phyloP scores from a whole-genome alignment of 30 jellyfish, hydroid and myxozoan species.

The Clytia hemisphaerica region DNA sequence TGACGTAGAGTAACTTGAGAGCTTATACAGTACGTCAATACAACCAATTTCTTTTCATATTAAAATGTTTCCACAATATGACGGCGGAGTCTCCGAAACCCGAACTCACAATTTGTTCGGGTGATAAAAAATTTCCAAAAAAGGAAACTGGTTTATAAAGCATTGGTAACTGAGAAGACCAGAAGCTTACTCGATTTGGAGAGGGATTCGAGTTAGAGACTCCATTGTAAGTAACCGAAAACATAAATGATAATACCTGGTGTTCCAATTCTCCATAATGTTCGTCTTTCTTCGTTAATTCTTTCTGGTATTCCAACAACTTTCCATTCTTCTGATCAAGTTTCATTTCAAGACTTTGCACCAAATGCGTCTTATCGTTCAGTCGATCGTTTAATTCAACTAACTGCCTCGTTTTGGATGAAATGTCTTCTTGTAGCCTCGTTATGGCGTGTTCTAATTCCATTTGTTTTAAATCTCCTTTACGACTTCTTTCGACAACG shows the following conservation, averaged over 20 bases:
- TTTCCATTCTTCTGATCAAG: slow-evolving; percentile 52
- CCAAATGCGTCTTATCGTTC: slow-evolving; percentile 49
- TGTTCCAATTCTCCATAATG: slow-evolving; percentile 2
- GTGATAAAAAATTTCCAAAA: no score
- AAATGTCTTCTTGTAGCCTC: slow-evolving; percentile 57
- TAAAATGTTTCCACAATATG: no score
- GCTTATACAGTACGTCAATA: no score
- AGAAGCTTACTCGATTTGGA: not conserved
- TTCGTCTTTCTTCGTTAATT: slow-evolving; percentile 17
- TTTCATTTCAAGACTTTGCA: slow-evolving; percentile 61
- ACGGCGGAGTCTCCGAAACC: no score
- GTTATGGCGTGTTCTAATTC: slow-evolving; percentile 73
- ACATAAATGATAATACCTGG: slow-evolving; percentile 24
- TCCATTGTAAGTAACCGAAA: not conserved
- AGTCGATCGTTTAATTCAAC: slow-evolving; percentile 70
- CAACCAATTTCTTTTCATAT: no score
- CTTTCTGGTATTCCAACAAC: slow-evolving; percentile 47
- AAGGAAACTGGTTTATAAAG: no score
- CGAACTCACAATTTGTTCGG: no score
- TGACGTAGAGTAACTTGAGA: no score
- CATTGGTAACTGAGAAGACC: slow-evolving; percentile 1
- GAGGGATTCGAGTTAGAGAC: not conserved
- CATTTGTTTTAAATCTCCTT: slow-evolving; percentile 54
- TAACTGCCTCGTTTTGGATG: slow-evolving; percentile 58
- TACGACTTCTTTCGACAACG: slow-evolving; percentile 54